Base-by-base conservation (phyloP, 2,888 invertebrate species). In the Amphimallon solstitiale region DNA sequence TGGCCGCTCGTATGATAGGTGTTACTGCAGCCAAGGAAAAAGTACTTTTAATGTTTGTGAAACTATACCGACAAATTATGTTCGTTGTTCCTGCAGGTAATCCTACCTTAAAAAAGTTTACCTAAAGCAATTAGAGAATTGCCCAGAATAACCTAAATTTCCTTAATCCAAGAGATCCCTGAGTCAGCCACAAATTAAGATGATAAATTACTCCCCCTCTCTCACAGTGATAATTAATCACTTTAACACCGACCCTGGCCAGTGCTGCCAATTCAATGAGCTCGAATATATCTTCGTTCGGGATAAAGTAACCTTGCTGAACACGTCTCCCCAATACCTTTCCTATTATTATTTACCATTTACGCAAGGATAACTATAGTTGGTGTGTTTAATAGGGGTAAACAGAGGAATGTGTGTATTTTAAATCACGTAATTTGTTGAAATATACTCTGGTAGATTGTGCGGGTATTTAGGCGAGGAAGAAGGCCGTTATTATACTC, bases 171-270 rank as follows among this genome's bases (percentile, higher is more conserved):
- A 34, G 7, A 17, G 34, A 51, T 51, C 49, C 49, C 34, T 51
- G 29, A 51, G 49, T 34, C 29, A 51, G 49, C 49, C 12, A 29
- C 49, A 51, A 51, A 51, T 51, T 51, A 51, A 51, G 29, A 51
- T 51, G 49, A 51, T 51, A 51, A 51, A 51, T 51, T 29, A 51
- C 29, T 15, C 9, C 14, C 14, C 9, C 14, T 29, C 34, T 14
- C 14, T 29, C 29, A 29, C 29, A 29, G 9, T 29, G 29, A 51
- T 51, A 51, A 51, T 51, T 51, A 51, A 51, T 51, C 49, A 51
- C 49, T 21, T 51, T 15, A 29, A 14, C 34, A 9, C 15, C 23
- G 9, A 48, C 48, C 23, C 48, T n/a, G n/a, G 23, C 23, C 48
- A 3, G 3, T 21, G 48, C 48, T 23, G 21, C 21, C 48, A 48